Conservation (phyloP, 2,888 invertebrate genomes). For the Mesodorylaimus sp. region DNA sequence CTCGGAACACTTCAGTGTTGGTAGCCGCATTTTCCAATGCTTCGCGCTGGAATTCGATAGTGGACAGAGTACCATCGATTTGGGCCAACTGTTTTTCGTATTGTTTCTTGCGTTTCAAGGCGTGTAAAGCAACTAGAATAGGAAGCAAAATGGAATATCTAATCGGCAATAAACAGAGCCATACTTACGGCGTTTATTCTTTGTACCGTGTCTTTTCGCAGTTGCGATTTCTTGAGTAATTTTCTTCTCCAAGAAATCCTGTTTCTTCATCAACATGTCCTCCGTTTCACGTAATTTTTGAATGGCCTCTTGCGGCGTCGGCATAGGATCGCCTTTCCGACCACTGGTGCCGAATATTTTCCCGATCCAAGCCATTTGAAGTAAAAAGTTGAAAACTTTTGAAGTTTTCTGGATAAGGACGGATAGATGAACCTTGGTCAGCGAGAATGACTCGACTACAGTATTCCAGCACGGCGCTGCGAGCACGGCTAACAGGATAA, state of each 20-base stretch:
- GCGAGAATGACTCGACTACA: too few species aligned
- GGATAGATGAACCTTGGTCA: too few species aligned
- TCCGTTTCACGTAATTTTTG: conserved; percentile 44
- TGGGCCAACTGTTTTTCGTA: conserved; percentile 88
- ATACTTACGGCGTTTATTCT: conserved; percentile 83
- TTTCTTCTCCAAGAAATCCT: conserved; percentile 86
- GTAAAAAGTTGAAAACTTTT: too few species aligned
- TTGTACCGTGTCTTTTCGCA: conserved; percentile 79
- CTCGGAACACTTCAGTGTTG: conserved; percentile 84
- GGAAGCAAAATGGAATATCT: too few species aligned
- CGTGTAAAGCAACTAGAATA: conserved; percentile 85
- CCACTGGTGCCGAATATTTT: conserved; percentile 64
- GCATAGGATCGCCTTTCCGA: conserved; percentile 56
- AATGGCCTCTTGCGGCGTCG: conserved; percentile 83
- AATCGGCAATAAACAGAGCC: too few species aligned
- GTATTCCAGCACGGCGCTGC: too few species aligned
- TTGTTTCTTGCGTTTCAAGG: conserved; percentile 87
- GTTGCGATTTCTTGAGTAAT: conserved; percentile 65
- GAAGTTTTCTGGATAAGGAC: too few species aligned
- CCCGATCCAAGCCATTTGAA: conserved; percentile 70
- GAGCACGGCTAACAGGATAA: too few species aligned
- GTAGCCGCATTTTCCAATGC: conserved; percentile 87
- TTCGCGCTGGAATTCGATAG: conserved; percentile 89
- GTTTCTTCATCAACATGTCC: conserved; percentile 52
- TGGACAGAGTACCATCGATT: conserved; percentile 90